Conservation (phyloP, 2,888 invertebrate genomes). For the Xylophagus ater region DNA sequence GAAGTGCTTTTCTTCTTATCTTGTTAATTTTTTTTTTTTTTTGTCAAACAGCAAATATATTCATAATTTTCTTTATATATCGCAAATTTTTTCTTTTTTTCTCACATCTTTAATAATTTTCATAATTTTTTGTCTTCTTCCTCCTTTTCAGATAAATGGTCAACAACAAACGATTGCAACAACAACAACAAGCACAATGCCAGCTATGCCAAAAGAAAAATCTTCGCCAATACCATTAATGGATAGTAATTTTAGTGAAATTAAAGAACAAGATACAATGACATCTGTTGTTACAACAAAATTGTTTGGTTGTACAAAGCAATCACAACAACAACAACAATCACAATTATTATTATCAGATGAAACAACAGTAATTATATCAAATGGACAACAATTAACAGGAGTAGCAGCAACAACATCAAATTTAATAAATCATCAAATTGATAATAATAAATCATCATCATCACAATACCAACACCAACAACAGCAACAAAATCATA, state of each 20-base stretch:
- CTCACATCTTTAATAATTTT: neutral
- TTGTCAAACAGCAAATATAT: neutral
- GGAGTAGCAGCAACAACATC: neutral
- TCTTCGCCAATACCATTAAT: constrained; percentile 32
- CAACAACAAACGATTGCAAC: constrained; percentile 26
- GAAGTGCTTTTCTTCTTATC: no score
- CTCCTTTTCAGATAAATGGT: constrained; percentile 26
- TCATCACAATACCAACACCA: neutral
- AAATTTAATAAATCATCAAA: constrained; percentile 3
- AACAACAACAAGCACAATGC: constrained; percentile 37
- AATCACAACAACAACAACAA: constrained; percentile 1
- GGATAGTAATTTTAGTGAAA: constrained; percentile 31
- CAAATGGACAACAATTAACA: constrained; percentile 5
- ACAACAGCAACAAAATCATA: neutral
- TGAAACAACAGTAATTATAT: constrained; percentile 4
- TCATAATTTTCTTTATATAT: neutral
- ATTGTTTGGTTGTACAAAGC: neutral
- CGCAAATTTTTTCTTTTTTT: no score
- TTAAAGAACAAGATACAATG: constrained; percentile 25
- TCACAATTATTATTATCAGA: constrained; percentile 1
- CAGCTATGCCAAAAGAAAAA: constrained; percentile 40
- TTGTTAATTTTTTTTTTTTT: neutral
- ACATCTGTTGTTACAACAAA: constrained; percentile 19
- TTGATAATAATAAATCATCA: constrained; percentile 1
- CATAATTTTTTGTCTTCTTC: constrained; percentile 8